Base-by-base conservation (phyloP, 2,888 invertebrate genomes). In the Antitype chi region DNA sequence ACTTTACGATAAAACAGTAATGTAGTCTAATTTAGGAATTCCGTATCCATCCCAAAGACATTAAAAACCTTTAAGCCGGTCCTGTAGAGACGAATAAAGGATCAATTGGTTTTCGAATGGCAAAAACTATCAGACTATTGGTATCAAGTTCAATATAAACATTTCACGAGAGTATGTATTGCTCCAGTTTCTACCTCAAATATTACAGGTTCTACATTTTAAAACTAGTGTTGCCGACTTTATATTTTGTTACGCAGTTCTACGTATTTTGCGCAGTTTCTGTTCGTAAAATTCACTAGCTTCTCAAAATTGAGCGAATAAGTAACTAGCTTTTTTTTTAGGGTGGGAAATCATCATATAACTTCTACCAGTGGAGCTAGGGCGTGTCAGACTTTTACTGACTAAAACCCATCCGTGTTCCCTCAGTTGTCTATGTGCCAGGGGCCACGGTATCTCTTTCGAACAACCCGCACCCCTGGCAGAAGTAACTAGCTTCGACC, bases 151-250 rank as follows among this genome's bases (percentile, higher is more conserved):
- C 43, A 49, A 17, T 43, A 2, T n/a, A 63, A 59, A 59, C 11
- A 49, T 57, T 78, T 66, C n/a, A 55, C 20, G 11, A 69, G 66
- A 60, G n/a, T 70, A 43, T 23, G n/a, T 70, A 43, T 23, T 28
- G 68, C 25, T n/a, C 67, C 15, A 47, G 69, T 59, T 83, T 70
- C 57, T 43, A 28, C n/a, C 13, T 38, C 55, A 76, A 76, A 76
- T 49, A 38, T 17, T 23, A 55, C 52, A 25, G 15, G 11, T 53
- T 55, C 32, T 28, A 62, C n/a, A 57, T 78, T 73, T 80, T 9
- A 52, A 55, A 38, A 0, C 25, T 8, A 17, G 80, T 0, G 17
- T 55, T 63, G 49, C 43, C 53, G 38, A 13, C 17, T 25, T n/a
- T 11, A 17, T 1, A 7, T 53, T 28, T 25, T 32, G 76, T 53